Evolutionary conservation across 2,113 vertebrate genomes (phyloP), one percentile per base, ranked within the genome.

Genomic region (Junco hyemalis): DNA sequence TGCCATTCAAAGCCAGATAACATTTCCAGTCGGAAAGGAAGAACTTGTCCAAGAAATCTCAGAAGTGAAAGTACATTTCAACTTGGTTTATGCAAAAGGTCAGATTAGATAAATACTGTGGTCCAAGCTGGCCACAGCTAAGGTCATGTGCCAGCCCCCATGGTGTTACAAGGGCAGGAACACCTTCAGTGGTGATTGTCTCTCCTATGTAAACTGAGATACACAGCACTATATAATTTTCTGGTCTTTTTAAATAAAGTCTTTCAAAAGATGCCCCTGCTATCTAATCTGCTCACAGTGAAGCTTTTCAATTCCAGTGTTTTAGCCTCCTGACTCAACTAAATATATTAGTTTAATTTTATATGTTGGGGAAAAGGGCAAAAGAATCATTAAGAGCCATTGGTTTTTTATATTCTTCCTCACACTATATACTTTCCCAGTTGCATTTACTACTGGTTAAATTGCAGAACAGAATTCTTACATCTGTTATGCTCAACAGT

Each of bases 331-430:
- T 65, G 45, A 72, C 53, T 93, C 40, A 64, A 61, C n/a, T 48
- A 70, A 81, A 88, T 77, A 24, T 57, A 73, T 70, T 68, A 56
- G 51, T 83, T 88, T 86, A 73, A 73, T 88, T 70, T 83, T 69
- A 57, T 9, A 42, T 18, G 16, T 5, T 40, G 12, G 19, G 24
- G 3, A 14, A 44, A 38, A 12, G 4, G 4, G 8, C 17, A 57
- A 44, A 73, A 53, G 35, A n/a, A 7, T 45, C n/a, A 53, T 77
- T 88, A 91, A 40, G 28, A 48, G 10, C 5, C 7, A 44, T 20
- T 0, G 12, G 12, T 60, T 63, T 54, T 95, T 89, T 66, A 63
- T 86, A 73, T 91, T 91, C 80, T 88, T 35, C 35, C 38, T 71
- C 2, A 1, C 14, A 31, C 26, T 63, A 31, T 7, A 12, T 59